Conservation (phyloP, 2,797 vertebrate genomes). For the Mus minutoides region DNA sequence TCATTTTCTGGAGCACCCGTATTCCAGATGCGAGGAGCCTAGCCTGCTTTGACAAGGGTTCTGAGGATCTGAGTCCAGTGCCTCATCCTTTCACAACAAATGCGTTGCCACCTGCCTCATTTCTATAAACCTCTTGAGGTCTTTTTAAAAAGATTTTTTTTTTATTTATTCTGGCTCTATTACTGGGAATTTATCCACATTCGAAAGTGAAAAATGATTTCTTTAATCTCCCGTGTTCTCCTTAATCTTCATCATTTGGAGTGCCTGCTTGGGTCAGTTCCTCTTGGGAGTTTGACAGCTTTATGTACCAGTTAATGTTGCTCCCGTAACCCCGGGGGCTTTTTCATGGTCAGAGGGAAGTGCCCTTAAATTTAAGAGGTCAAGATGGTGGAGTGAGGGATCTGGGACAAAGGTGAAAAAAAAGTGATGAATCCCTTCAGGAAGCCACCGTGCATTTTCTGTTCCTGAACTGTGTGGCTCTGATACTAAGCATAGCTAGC, state of each 20-base stretch:
- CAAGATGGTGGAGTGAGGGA: neutral
- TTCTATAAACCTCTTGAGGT: neutral
- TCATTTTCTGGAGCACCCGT: neutral
- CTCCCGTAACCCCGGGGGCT: neutral
- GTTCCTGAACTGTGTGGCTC: neutral
- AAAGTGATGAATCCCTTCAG: conserved; percentile 19
- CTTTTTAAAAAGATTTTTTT: neutral
- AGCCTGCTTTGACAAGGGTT: neutral
- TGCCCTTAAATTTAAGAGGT: conserved; percentile 71
- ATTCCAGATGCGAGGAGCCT: neutral
- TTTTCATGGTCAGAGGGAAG: conserved; percentile 67
- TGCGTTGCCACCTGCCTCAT: neutral
- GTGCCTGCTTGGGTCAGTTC: conserved; percentile 24
- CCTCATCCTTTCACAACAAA: neutral
- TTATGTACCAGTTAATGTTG: conserved; percentile 54
- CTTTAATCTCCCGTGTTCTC: neutral
- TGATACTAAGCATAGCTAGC: neutral
- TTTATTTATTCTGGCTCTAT: neutral
- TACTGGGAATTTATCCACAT: neutral
- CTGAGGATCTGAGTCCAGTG: neutral
- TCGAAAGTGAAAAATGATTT: conserved; percentile 52
- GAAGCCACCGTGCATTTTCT: neutral
- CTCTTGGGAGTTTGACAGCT: conserved; percentile 61
- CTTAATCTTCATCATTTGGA: conserved; percentile 52
- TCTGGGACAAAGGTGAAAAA: conserved; percentile 30